These are phyloP conservation scores for Yponomeuta malinellus DNA, from an alignment of 2,888 invertebrate genomes.

Conservation along the genomic window DNA sequence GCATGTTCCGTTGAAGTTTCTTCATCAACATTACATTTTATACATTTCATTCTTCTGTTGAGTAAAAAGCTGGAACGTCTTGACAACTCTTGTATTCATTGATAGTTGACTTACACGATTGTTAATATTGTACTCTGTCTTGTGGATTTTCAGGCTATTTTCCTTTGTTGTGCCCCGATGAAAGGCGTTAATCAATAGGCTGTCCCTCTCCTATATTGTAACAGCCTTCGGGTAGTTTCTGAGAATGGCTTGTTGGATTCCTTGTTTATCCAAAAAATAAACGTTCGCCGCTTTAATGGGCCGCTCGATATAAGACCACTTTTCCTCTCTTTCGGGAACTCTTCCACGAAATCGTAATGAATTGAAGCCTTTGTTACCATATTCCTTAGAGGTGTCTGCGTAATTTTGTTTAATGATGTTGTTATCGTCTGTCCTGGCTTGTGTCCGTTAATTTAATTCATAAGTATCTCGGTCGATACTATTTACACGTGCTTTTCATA, in stretches of 20 bases:
- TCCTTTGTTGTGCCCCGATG: constrained; percentile 23
- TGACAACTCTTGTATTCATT: not conserved
- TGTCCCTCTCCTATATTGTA: constrained; percentile 47
- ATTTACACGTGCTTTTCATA: not conserved
- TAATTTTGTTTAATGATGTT: not conserved
- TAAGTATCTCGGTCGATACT: not conserved
- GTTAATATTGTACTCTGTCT: not conserved
- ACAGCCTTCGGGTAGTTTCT: constrained; percentile 51
- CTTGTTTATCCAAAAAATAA: constrained; percentile 61
- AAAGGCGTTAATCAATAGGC: constrained; percentile 62
- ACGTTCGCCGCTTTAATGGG: constrained; percentile 51
- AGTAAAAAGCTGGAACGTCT: not conserved
- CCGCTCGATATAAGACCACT: constrained; percentile 53
- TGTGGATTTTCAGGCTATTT: not conserved
- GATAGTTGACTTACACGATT: constrained; percentile 3
- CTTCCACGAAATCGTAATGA: not conserved
- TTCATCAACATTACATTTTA: not conserved
- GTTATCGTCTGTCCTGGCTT: not conserved
- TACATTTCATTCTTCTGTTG: not conserved
- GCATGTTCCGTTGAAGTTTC: not conserved
- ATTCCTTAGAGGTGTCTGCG: not conserved
- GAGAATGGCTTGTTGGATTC: constrained; percentile 49
- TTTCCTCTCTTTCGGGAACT: constrained; percentile 48
- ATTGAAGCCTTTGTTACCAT: not conserved
- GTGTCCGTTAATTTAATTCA: not conserved